These are phyloP conservation scores for Blastobasis lacticolella DNA, from an alignment of 2,888 invertebrate genomes.

Conservation along the genomic window DNA sequence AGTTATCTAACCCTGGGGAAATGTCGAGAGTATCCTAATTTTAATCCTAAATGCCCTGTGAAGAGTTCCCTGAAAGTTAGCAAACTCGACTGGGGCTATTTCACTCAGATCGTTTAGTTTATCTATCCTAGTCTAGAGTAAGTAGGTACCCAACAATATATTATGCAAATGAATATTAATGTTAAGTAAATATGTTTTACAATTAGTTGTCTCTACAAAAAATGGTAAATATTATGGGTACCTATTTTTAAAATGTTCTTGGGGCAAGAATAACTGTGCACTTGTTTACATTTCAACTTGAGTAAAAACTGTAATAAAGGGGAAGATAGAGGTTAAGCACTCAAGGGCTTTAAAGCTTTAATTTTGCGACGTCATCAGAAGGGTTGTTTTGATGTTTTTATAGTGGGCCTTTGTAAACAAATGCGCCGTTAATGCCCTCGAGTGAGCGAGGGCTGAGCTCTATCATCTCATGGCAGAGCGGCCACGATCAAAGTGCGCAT, in stretches of 20 bases:
- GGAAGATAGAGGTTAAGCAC: slow-evolving; percentile 3
- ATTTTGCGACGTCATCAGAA: slow-evolving; percentile 7
- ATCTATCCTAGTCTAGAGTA: neutral
- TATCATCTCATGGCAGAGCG: slow-evolving; percentile 61
- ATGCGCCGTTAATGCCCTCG: slow-evolving; percentile 28
- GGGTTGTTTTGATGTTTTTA: slow-evolving; percentile 16
- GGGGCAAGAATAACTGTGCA: neutral
- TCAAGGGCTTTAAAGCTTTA: slow-evolving; percentile 5
- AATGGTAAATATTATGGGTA: neutral
- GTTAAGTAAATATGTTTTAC: neutral
- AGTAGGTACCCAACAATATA: no score
- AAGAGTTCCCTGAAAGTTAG: slow-evolving; percentile 15
- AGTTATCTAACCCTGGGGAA: slow-evolving; percentile 6
- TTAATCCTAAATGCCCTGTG: slow-evolving; percentile 16
- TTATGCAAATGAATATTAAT: neutral
- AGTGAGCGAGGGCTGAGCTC: slow-evolving; percentile 38
- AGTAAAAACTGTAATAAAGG: slow-evolving; percentile 6
- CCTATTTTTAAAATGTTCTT: neutral
- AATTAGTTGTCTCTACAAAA: neutral
- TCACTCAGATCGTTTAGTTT: slow-evolving; percentile 7
- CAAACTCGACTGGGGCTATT: slow-evolving; percentile 8
- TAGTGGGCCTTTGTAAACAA: slow-evolving; percentile 25
- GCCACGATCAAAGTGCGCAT: slow-evolving; percentile 61
- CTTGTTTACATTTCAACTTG: slow-evolving; percentile 3
- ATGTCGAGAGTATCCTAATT: slow-evolving; percentile 12